A percentile compares a stretch with the other conserved stretches of the same genome.
Evolutionary conservation across 2,797 vertebrate species (phyloP).

Genomic region (Paguma larvata): DNA sequence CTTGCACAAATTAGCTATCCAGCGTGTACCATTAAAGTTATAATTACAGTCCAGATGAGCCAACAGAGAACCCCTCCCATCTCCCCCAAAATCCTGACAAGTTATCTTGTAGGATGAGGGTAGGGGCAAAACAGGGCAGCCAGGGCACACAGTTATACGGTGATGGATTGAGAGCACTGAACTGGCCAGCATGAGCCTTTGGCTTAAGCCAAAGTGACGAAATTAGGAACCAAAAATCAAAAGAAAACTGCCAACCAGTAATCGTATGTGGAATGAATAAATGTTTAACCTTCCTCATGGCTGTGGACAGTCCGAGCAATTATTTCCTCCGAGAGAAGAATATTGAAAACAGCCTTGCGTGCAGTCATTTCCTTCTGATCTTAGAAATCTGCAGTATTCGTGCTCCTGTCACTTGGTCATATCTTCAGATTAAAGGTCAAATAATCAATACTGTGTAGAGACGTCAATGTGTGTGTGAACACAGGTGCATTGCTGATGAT

Average conservation of each 20-base stretch:
- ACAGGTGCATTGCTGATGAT: not conserved
- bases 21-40: not conserved
- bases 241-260: not conserved
- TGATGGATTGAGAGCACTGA: not conserved
- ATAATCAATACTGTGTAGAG: not conserved
- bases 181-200: not conserved
- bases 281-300: not conserved
- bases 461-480: not conserved
- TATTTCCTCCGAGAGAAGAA: not conserved
- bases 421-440: constrained; percentile 5
- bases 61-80: not conserved
- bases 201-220: not conserved
- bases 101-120: not conserved
- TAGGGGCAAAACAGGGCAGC: not conserved
- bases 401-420: not conserved
- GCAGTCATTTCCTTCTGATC: not conserved
- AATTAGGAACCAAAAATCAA: not conserved
- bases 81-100: not conserved
- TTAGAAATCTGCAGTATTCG: not conserved
- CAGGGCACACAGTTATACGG: not conserved
- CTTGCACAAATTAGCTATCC: not conserved
- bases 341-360: not conserved
- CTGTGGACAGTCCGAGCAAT: not conserved
- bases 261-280: not conserved
- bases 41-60: not conserved